Evolutionary conservation across 2,113 vertebrate genomes (phyloP).

Genomic region (Chionis minor): DNA sequence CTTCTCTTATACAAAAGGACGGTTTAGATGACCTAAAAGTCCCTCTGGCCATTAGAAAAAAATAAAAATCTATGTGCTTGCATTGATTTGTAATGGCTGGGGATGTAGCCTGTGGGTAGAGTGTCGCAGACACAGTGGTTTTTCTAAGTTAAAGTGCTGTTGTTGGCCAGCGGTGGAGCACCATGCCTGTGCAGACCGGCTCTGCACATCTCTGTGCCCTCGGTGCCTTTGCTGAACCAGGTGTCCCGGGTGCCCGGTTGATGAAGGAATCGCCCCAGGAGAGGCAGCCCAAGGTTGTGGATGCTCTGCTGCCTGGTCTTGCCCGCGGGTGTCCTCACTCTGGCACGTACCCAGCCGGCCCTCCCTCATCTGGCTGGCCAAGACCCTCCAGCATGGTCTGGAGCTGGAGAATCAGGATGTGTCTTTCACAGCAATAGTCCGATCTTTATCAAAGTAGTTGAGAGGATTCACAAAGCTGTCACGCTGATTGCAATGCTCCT

Average conservation of each 20-base stretch:
- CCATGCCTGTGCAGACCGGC: rapidly evolving
- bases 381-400: background rate
- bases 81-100: background rate
- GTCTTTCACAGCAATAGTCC: background rate
- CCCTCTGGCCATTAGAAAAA: background rate
- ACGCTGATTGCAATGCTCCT: background rate
- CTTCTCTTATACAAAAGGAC: background rate
- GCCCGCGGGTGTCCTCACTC: background rate
- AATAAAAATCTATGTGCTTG: background rate
- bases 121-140: background rate
- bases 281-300: rapidly evolving
- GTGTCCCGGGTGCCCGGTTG: rapidly evolving
- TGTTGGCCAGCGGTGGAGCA: background rate
- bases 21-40: background rate
- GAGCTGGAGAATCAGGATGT: rapidly evolving
- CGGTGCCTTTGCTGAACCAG: background rate
- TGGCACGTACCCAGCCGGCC: background rate
- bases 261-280: background rate
- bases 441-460: background rate
- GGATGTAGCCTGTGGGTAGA: background rate
- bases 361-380: background rate
- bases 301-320: background rate
- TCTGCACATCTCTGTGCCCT: too few species aligned
- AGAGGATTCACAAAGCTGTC: background rate
- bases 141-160: background rate